Conservation (phyloP, 2,113 vertebrate species). For the Colossoma macropomum region DNA sequence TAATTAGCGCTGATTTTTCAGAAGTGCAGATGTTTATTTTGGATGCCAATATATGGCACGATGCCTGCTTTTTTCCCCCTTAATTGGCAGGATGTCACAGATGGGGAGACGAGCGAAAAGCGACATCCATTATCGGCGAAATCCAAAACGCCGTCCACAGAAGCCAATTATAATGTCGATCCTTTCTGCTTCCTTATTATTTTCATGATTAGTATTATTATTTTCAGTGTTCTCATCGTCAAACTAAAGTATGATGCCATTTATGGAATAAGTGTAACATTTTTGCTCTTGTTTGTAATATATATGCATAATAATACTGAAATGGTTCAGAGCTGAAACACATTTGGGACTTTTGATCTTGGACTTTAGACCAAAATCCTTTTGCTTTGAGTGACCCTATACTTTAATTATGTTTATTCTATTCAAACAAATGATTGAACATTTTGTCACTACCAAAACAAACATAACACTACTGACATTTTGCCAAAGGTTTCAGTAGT, state of each 20-base stretch:
- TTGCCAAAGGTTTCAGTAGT: no score
- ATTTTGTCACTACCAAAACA: no score
- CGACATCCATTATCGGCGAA: background rate
- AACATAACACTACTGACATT: no score
- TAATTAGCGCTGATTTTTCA: slow-evolving; percentile 44
- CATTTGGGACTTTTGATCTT: no score
- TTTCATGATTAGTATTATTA: background rate
- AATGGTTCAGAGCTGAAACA: no score
- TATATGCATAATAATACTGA: no score
- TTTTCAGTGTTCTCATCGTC: background rate
- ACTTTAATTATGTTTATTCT: no score
- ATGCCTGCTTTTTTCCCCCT: background rate
- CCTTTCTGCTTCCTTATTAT: background rate
- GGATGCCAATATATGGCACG: background rate
- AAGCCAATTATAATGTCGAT: slow-evolving; percentile 32
- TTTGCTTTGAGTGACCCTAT: no score
- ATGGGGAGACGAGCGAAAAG: slow-evolving; percentile 21
- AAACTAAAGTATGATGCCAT: background rate
- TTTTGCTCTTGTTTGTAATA: no score
- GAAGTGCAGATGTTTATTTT: slow-evolving; percentile 49
- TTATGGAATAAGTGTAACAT: no score
- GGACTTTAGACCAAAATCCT: no score
- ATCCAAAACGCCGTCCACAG: background rate
- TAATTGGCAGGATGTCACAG: slow-evolving; percentile 54
- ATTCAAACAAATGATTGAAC: no score